Evolutionary conservation across 1,140 invertebrate species (phyloP), one percentile per base, ranked within the genome.

Genomic region (Eubasilissa regina): DNA sequence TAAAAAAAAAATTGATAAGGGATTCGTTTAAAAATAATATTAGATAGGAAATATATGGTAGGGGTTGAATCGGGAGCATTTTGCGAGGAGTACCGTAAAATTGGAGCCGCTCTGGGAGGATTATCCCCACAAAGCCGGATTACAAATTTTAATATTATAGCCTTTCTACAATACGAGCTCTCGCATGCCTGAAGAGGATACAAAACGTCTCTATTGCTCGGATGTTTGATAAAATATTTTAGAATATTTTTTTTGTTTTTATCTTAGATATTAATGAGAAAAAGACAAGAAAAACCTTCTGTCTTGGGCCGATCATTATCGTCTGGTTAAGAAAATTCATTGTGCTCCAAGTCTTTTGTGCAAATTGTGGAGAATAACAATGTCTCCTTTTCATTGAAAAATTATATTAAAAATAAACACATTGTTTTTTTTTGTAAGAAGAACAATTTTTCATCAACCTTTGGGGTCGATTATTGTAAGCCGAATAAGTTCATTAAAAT

Each of bases 101-200:
- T 81, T 81, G 80, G 51, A 81, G 75, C 47, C 72, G 80, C 77
- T 77, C 73, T 51, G n/a, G 73, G 43, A 55, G 68, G 80, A 64
- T 81, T 81, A 81, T 81, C 73, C 77, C 51, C 62, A 56, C 19
- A 76, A 81, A 81, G 74, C 77, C 77, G 80, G 80, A 76, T 81
- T 81, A 81, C 80, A 74, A 79, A 79, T 81, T 80, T 81, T 81
- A 81, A 81, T 81, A 81, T 35, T 35, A 35, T 81, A 73, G 62
- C 55, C 72, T 77, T 77, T 35, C 53, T 58, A 62, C 80, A 79
- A 79, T 72, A 78, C 48, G 53, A 64, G 43, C 35, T 77, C 60
- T 77, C 70, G 75, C 76, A 77, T 73, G 68, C 6, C 25, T 35
- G 6, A 35, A 35, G 64, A n/a, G 56, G 77, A 79, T 78, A 75